phyloP scores from a whole-genome alignment of 2,113 vertebrate species.

The Labrus mixtus region DNA sequence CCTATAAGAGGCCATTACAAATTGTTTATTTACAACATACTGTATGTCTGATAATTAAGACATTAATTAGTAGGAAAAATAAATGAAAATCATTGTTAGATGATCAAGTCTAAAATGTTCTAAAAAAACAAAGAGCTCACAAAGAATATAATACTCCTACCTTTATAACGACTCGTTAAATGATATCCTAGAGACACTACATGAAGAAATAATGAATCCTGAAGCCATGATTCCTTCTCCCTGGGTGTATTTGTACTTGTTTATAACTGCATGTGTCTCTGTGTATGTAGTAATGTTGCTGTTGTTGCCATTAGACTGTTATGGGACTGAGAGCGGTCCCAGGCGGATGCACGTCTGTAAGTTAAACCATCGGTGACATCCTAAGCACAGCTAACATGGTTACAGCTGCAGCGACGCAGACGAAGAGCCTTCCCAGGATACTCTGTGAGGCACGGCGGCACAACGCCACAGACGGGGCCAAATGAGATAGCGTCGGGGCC shows the following conservation, averaged over 20 bases:
- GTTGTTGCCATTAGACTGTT: constrained; percentile 59
- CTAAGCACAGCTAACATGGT: constrained; percentile 74
- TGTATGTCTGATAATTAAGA: too few species aligned
- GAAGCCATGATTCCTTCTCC: background rate
- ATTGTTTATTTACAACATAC: too few species aligned
- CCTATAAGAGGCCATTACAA: too few species aligned
- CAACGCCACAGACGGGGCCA: constrained; percentile 49
- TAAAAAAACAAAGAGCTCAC: too few species aligned
- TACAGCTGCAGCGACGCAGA: constrained; percentile 62
- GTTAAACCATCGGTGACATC: constrained; percentile 70
- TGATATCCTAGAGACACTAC: background rate
- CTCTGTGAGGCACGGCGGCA: constrained; percentile 30
- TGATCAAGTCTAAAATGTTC: too few species aligned
- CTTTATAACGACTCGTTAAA: too few species aligned
- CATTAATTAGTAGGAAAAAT: too few species aligned
- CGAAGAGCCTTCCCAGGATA: constrained; percentile 63
- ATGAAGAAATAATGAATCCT: background rate
- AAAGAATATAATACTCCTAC: too few species aligned
- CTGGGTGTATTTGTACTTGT: background rate
- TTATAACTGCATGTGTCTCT: constrained; percentile 1
- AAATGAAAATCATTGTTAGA: too few species aligned
- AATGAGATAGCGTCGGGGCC: constrained; percentile 73
- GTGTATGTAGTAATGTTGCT: constrained; percentile 34
- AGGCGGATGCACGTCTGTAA: constrained; percentile 59
- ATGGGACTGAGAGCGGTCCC: constrained; percentile 47